phyloP scores from a whole-genome alignment of 2,113 vertebrate species.

The Synodontis membranacea region DNA sequence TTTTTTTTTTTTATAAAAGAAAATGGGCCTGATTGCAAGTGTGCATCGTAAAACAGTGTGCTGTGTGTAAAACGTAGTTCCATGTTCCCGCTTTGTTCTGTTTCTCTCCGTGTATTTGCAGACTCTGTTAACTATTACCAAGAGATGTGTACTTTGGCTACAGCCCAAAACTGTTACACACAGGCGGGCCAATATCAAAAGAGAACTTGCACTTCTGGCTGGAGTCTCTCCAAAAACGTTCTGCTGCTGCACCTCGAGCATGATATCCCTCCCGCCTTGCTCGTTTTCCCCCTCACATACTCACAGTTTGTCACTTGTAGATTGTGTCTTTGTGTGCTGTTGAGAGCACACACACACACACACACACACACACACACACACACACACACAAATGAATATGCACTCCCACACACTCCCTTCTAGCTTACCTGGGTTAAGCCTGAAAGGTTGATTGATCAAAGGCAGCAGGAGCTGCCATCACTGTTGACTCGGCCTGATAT shows the following conservation, averaged over 20 bases:
- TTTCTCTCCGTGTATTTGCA: constrained; percentile 71
- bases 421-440: constrained; percentile 9
- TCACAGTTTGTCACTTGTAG: neutral
- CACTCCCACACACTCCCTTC: neutral
- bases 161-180: constrained; percentile 74
- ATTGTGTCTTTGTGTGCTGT: neutral
- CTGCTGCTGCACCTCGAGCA: constrained; percentile 49
- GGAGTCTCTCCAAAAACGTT: constrained; percentile 72
- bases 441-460: constrained; percentile 52
- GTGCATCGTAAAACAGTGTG: constrained; percentile 6
- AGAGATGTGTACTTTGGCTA: constrained; percentile 76
- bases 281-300: neutral
- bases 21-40: constrained; percentile 14
- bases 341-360: neutral
- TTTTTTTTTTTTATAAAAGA: too few species aligned
- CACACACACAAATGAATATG: neutral
- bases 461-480: constrained; percentile 30
- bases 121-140: constrained; percentile 79
- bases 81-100: constrained; percentile 69
- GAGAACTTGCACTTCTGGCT: constrained; percentile 68
- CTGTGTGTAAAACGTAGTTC: constrained; percentile 60
- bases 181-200: constrained; percentile 77
- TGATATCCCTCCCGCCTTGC: constrained; percentile 15
- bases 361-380: constrained; percentile 36
- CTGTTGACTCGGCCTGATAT: constrained; percentile 41